Conservation (phyloP, 37 sponge, comb jelly and placozoan genomes). For the Bolinopsis microptera region DNA sequence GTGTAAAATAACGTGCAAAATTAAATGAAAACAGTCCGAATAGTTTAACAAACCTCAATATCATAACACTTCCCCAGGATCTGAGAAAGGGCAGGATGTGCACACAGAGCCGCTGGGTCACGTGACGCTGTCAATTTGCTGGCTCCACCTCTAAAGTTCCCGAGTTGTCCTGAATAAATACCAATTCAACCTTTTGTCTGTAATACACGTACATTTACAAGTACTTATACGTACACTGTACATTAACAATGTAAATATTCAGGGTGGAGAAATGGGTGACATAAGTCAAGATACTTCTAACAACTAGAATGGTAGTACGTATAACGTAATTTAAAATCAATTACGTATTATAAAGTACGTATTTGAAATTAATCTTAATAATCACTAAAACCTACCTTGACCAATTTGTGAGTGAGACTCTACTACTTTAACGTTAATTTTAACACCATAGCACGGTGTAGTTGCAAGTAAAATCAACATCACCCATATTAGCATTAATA, state of each 20-base stretch:
- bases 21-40: too few relatives aligned
- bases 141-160: not conserved
- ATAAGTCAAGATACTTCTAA: too few relatives aligned
- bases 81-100: not conserved
- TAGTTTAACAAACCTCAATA: not conserved
- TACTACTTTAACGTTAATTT: not conserved
- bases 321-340: too few relatives aligned
- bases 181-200: not conserved
- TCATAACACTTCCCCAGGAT: constrained; percentile 28
- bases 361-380: too few relatives aligned
- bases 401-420: not conserved
- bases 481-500: not conserved
- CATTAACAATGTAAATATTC: too few relatives aligned
- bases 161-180: not conserved
- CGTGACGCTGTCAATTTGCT: constrained; percentile 20
- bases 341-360: too few relatives aligned
- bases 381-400: not conserved
- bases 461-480: not conserved
- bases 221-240: too few relatives aligned
- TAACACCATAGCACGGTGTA: not conserved
- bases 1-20: too few relatives aligned
- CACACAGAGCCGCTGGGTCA: not conserved
- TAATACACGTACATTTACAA: not conserved
- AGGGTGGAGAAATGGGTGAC: too few relatives aligned
- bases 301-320: too few relatives aligned